A percentile compares a stretch with the other conserved stretches of the same genome.
Evolutionary conservation across 2,113 vertebrate species (phyloP).

Genomic region (Eudyptes chrysolophus): DNA sequence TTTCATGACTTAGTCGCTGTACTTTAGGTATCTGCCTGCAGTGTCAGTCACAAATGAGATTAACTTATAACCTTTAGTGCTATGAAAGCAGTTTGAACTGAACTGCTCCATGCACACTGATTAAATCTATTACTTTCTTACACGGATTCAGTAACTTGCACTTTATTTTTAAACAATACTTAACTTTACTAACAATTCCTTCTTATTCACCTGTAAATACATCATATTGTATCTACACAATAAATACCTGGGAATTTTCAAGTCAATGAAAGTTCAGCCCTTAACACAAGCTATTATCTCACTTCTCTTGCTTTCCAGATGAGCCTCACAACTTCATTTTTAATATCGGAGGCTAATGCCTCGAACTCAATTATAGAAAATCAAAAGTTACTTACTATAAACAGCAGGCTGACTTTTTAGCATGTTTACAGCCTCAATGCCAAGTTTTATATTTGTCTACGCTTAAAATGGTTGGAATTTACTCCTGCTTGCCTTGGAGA

Average conservation of each 20-base stretch:
- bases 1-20: neutral
- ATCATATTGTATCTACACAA: neutral
- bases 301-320: neutral
- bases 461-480: conserved; percentile 35
- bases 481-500: conserved; percentile 8
- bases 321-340: neutral
- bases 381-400: neutral
- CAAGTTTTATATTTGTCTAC: neutral
- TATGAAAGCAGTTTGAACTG: neutral
- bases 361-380: neutral
- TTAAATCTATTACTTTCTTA: neutral
- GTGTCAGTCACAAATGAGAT: neutral
- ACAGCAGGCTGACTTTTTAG: neutral
- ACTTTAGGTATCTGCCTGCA: neutral
- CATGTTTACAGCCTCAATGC: neutral
- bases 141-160: neutral
- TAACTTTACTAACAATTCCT: neutral
- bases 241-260: neutral
- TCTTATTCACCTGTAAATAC: neutral
- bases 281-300: neutral
- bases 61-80: neutral
- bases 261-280: neutral
- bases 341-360: neutral
- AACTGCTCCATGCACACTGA: neutral
- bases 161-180: neutral